A percentile compares a stretch with the other conserved stretches of the same genome.
These are phyloP conservation scores for Psephotus haematonotus DNA, from an alignment of 2,113 vertebrate genomes.

Conservation along the genomic window DNA sequence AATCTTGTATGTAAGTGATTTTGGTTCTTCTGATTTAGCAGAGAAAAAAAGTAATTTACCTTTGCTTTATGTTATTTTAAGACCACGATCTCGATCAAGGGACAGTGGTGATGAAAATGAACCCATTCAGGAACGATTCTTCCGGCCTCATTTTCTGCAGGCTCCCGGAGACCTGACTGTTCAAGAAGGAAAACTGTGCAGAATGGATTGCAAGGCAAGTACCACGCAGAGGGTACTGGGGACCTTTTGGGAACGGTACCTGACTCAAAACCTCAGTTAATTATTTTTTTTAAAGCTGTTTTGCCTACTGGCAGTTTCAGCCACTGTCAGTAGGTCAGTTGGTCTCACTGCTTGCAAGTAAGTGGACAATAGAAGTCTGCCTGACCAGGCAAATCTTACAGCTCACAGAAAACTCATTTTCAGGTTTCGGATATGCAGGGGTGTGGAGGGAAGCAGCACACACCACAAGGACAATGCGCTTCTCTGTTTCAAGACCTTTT, in stretches of 20 bases:
- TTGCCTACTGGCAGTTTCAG: not conserved
- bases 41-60: conserved; percentile 2
- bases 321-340: not conserved
- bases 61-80: conserved; percentile 66
- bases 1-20: not conserved
- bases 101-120: conserved; percentile 97
- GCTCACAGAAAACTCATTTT: not conserved
- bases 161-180: conserved; percentile 95
- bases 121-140: conserved; percentile 97
- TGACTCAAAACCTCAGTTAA: not conserved
- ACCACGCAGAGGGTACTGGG: not conserved
- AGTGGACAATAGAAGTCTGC: not conserved
- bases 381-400: not conserved
- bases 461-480: not conserved
- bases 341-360: not conserved
- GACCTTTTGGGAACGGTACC: not conserved
- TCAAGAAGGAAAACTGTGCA: conserved; percentile 93
- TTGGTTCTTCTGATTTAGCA: not conserved
- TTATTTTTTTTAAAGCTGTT: not conserved
- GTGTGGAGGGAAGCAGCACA: not conserved
- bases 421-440: not conserved
- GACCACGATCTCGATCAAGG: conserved; percentile 93
- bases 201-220: conserved; percentile 98
- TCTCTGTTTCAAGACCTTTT: not conserved
- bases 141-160: conserved; percentile 98